A percentile compares a stretch with the other conserved stretches of the same genome.
phyloP scores from a whole-genome alignment of 1,140 invertebrate genomes.

The Agraylea sexmaculata region DNA sequence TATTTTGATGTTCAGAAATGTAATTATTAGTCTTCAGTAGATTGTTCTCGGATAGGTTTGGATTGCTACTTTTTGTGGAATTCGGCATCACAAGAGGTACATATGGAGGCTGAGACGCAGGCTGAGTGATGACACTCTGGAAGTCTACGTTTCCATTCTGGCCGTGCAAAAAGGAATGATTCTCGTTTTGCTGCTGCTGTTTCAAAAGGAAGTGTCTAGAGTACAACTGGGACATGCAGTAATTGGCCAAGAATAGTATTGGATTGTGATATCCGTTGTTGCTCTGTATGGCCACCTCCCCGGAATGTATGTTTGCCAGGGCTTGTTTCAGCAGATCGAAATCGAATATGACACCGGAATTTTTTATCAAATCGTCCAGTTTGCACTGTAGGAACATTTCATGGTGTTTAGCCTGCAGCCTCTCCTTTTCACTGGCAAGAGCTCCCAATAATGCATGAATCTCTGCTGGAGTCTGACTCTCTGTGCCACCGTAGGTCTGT shows the following conservation, averaged over 20 bases:
- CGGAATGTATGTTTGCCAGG: conserved; percentile 46
- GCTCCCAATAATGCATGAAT: conserved; percentile 44
- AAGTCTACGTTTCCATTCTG: conserved; percentile 19
- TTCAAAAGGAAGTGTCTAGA: conserved; percentile 44
- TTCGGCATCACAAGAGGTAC: conserved; percentile 19
- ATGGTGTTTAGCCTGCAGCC: conserved; percentile 52
- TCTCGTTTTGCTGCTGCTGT: conserved; percentile 19
- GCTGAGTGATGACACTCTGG: conserved; percentile 8
- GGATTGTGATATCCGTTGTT: conserved; percentile 43
- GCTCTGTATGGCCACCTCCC: conserved; percentile 32
- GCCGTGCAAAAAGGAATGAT: conserved; percentile 10
- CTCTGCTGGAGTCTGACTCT: conserved; percentile 35
- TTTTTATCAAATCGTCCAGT: conserved; percentile 55
- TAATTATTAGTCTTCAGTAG: conserved; percentile 7
- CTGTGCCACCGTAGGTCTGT: conserved; percentile 18
- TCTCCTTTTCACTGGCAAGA: conserved; percentile 47
- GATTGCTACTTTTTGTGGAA: conserved; percentile 10
- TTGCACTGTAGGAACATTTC: conserved; percentile 61
- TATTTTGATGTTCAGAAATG: conserved; percentile 9
- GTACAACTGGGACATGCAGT: conserved; percentile 61
- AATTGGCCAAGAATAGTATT: conserved; percentile 59
- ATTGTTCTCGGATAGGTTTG: conserved; percentile 7
- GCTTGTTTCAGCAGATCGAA: conserved; percentile 53
- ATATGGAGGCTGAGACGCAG: conserved; percentile 9
- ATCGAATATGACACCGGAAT: conserved; percentile 51